Evolutionary conservation across 2,797 vertebrate genomes (phyloP).

Genomic region (Platalea minor): DNA sequence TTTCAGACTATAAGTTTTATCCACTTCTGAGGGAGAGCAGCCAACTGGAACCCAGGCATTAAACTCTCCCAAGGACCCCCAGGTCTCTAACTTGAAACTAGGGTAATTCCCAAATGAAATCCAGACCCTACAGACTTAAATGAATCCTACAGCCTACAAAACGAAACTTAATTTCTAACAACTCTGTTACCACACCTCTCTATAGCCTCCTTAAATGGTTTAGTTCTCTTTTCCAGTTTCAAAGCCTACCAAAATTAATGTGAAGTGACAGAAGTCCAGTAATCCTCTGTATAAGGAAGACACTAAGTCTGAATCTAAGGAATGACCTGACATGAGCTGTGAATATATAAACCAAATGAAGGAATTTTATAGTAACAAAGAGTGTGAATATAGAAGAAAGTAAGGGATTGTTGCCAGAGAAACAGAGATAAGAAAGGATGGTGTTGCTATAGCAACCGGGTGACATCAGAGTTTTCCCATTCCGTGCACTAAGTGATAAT

Average conservation of each 20-base stretch:
- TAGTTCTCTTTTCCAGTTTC: not conserved
- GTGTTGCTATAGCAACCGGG: slow-evolving; percentile 75
- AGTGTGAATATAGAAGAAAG: slow-evolving; percentile 49
- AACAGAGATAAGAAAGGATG: slow-evolving; percentile 65
- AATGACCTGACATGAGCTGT: not conserved
- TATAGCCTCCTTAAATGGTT: not conserved
- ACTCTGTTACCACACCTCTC: not conserved
- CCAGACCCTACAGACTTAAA: not conserved
- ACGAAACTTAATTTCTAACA: not conserved
- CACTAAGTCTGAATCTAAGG: not conserved
- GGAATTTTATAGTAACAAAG: slow-evolving; percentile 64
- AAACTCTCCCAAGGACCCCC: not conserved
- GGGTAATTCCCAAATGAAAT: not conserved
- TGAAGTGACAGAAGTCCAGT: not conserved
- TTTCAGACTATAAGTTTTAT: not conserved
- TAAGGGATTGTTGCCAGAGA: slow-evolving; percentile 71
- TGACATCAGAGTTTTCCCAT: slow-evolving; percentile 50
- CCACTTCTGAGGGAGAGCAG: not conserved
- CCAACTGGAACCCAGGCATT: not conserved
- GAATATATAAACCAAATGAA: slow-evolving; percentile 46
- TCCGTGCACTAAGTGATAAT: slow-evolving; percentile 42
- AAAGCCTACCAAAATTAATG: slow-evolving; percentile 8
- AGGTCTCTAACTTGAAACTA: not conserved
- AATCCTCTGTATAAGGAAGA: not conserved
- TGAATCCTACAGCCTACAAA: not conserved